Evolutionary conservation across 2,888 invertebrate species (phyloP).

Genomic region (Leuctra nigra): DNA sequence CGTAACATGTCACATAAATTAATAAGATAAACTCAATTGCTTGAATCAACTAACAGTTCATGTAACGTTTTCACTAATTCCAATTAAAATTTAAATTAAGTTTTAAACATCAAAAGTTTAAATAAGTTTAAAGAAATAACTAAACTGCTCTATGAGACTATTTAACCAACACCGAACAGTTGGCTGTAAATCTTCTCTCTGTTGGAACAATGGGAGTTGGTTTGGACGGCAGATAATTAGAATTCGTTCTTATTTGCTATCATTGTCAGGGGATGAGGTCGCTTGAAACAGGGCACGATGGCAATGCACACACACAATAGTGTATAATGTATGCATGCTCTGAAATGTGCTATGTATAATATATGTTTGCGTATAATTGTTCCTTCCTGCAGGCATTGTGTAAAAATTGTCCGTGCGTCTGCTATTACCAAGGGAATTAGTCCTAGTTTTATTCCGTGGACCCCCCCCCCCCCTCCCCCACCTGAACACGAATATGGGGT

Average conservation of each 20-base stretch:
- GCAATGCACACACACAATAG: constrained; percentile 30
- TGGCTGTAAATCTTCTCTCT: too few relatives aligned
- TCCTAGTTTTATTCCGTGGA: constrained; percentile 1
- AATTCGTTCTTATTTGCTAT: constrained; percentile 16
- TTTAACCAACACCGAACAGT: too few relatives aligned
- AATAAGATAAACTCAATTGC: too few relatives aligned
- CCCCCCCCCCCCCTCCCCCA: background rate
- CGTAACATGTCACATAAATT: too few relatives aligned
- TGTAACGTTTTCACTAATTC: too few relatives aligned
- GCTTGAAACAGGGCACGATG: too few relatives aligned
- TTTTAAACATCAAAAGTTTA: too few relatives aligned
- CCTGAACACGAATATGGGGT: background rate
- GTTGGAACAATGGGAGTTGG: too few relatives aligned
- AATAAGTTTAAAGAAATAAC: too few relatives aligned
- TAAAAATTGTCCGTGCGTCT: constrained; percentile 15
- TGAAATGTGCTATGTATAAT: constrained; percentile 22
- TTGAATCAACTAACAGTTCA: too few relatives aligned
- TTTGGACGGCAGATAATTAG: constrained; percentile 13
- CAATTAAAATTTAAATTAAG: too few relatives aligned
- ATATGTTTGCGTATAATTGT: constrained; percentile 22
- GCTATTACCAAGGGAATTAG: constrained; percentile 8
- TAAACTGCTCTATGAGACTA: too few relatives aligned
- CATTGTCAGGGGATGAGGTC: constrained; percentile 31
- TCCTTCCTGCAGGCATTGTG: constrained; percentile 20
- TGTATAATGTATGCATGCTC: constrained; percentile 34